Evolutionary conservation across 92 coral and sea anemone genomes (phyloP).

Genomic region (Pocillopora meandrina): DNA sequence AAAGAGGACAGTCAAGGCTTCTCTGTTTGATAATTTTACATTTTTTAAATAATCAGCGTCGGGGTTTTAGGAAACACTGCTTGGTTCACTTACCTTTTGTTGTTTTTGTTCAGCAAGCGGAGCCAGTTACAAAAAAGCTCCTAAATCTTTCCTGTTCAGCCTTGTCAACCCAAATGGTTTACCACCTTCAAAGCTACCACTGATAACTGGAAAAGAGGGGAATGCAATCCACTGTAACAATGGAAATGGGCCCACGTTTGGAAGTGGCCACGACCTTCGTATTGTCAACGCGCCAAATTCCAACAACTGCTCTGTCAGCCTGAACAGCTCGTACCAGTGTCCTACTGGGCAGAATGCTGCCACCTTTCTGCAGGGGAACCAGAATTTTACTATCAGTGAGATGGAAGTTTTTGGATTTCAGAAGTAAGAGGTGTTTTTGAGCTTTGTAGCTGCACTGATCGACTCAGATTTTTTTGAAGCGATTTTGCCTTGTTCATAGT

Average conservation of each 20-base stretch:
- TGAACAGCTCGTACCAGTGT: conserved; percentile 45
- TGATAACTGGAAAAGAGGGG: conserved; percentile 26
- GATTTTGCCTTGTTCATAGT: too few species aligned
- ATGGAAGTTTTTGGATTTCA: conserved; percentile 40
- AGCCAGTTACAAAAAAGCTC: conserved; percentile 19
- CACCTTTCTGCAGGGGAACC: conserved; percentile 44
- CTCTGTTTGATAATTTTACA: too few species aligned
- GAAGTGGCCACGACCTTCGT: conserved; percentile 45
- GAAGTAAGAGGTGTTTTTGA: background rate
- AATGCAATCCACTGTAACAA: conserved; percentile 46
- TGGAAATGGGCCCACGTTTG: conserved; percentile 63
- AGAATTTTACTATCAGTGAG: background rate
- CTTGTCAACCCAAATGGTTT: conserved; percentile 30
- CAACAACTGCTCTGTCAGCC: conserved; percentile 15
- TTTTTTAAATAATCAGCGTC: too few species aligned
- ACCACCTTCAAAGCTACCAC: conserved; percentile 16
- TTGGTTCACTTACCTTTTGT: too few species aligned
- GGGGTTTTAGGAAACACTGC: too few species aligned
- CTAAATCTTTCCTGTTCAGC: conserved; percentile 2
- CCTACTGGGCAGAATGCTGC: conserved; percentile 29
- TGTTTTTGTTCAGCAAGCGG: too few species aligned
- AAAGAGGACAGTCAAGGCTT: too few species aligned
- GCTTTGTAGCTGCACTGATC: background rate
- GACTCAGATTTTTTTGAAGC: too few species aligned
- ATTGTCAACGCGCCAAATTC: conserved; percentile 43